Conservation (phyloP, 2,113 vertebrate genomes). For the Mixornis gularis region DNA sequence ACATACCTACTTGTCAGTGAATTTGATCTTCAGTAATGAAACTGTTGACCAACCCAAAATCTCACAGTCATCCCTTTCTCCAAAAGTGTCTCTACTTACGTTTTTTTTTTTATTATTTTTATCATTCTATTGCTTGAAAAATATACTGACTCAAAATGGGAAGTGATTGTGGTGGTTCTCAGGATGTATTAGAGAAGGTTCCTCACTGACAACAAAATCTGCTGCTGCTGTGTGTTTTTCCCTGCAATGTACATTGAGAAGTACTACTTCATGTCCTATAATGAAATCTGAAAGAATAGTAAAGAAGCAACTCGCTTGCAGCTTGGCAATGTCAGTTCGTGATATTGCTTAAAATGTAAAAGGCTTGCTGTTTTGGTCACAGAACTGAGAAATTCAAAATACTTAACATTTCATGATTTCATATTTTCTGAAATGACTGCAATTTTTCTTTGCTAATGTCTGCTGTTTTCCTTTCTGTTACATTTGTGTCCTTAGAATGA, state of each 20-base stretch:
- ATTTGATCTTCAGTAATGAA: not conserved
- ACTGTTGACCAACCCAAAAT: not conserved
- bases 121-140: not conserved
- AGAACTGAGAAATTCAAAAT: not conserved
- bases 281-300: not conserved
- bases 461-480: not conserved
- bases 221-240: not conserved
- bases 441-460: not conserved
- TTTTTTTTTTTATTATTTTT: not conserved
- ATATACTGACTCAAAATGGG: not conserved
- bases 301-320: not conserved
- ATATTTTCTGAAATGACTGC: not conserved
- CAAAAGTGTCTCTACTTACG: not conserved
- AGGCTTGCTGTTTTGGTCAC: not conserved
- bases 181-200: not conserved
- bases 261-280: accelerated
- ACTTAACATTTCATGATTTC: not conserved
- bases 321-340: not conserved
- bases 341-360: not conserved
- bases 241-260: not conserved
- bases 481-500: not conserved
- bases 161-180: not conserved
- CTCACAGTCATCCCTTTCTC: not conserved
- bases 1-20: not conserved
- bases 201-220: not conserved